Percentiles rank a stretch among this genome's conserved stretches.
phyloP scores from a whole-genome alignment of 2,113 vertebrate genomes.

The Centropus bengalensis region DNA sequence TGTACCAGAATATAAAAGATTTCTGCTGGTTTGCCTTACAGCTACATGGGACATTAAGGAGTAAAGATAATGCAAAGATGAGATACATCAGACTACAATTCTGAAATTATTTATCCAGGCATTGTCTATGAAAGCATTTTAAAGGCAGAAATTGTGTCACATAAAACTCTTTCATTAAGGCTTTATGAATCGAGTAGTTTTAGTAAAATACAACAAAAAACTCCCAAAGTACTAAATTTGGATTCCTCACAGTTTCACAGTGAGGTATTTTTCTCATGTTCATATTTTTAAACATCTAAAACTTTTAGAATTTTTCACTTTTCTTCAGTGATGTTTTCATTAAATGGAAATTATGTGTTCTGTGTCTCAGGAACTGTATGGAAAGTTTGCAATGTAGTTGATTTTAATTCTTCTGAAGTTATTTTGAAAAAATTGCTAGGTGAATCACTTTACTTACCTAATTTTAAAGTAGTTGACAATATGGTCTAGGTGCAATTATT shows the following conservation, averaged over 20 bases:
- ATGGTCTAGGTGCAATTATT: background rate
- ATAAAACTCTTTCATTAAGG: background rate
- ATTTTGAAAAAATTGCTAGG: background rate
- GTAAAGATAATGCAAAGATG: background rate
- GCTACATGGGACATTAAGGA: background rate
- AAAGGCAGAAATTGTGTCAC: background rate
- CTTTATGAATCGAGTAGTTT: background rate
- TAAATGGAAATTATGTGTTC: background rate
- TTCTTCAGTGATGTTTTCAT: background rate
- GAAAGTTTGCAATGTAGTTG: rapidly evolving
- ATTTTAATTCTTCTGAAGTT: background rate
- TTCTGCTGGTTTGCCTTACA: background rate
- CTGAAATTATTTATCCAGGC: background rate
- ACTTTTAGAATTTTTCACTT: background rate
- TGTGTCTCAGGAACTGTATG: background rate
- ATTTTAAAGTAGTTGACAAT: background rate
- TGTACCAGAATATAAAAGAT: background rate
- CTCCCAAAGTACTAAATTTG: background rate
- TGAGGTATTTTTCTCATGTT: background rate
- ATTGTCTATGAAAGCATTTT: background rate
- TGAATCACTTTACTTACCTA: background rate
- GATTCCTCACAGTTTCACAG: background rate
- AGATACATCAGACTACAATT: background rate
- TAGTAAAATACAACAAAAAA: background rate
- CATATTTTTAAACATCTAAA: background rate